phyloP scores from a whole-genome alignment of 1,140 invertebrate species.

The Chlorops oryzae region DNA sequence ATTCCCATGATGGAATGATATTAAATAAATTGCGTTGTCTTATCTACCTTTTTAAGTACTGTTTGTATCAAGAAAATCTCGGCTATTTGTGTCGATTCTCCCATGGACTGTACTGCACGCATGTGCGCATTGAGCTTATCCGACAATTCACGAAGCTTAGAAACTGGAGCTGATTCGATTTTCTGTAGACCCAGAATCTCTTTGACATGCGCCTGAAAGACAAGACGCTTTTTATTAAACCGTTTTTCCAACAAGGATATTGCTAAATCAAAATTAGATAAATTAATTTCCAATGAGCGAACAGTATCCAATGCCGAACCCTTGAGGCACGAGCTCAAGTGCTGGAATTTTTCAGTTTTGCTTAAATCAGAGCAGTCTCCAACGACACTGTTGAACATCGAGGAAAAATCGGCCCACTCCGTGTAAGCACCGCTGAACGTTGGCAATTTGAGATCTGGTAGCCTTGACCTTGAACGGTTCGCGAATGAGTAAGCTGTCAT shows the following conservation, averaged over 20 bases:
- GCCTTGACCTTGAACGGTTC: no score
- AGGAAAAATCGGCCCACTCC: conserved; percentile 6
- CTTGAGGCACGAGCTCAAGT: neutral
- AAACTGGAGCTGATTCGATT: no score
- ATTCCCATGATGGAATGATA: neutral
- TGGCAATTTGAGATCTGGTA: conserved; percentile 5
- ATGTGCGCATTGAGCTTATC: no score
- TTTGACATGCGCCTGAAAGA: conserved; percentile 9
- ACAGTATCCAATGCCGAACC: conserved; percentile 6
- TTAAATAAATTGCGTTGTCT: neutral
- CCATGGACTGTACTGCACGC: no score
- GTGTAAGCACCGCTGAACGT: conserved; percentile 4
- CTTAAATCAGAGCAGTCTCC: neutral
- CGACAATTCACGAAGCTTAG: no score
- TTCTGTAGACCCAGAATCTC: no score
- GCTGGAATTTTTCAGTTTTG: conserved; percentile 4
- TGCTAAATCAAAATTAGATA: conserved; percentile 2
- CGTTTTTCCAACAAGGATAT: conserved; percentile 1
- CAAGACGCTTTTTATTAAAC: conserved; percentile 8
- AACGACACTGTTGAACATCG: conserved; percentile 5
- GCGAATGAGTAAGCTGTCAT: no score
- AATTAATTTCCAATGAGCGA: neutral
- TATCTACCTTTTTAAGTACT: conserved; percentile 1
- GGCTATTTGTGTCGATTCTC: no score
- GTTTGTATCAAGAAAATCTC: no score